A percentile compares a stretch with the other conserved stretches of the same genome.
phyloP scores from a whole-genome alignment of 2,797 vertebrate genomes.

The Allobates femoralis region DNA sequence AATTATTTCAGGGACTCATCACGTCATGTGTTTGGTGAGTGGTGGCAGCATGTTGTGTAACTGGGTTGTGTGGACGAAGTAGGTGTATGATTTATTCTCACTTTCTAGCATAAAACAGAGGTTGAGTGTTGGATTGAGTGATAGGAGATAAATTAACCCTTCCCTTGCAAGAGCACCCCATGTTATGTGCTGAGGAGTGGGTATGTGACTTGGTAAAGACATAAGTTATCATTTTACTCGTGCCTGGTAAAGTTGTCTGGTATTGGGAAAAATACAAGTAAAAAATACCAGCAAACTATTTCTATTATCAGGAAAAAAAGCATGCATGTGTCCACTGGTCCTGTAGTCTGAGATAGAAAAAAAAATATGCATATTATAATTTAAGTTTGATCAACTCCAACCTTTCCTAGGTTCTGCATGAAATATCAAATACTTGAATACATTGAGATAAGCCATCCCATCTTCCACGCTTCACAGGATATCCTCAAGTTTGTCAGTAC shows the following conservation, averaged over 20 bases:
- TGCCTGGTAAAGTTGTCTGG: not conserved
- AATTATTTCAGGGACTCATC: too few species aligned
- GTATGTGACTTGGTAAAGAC: not conserved
- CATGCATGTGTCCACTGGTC: not conserved
- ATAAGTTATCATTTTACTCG: not conserved
- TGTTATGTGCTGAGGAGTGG: too few species aligned
- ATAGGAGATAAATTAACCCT: too few species aligned
- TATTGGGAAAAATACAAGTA: not conserved
- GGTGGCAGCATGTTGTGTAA: too few species aligned
- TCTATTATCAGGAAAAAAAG: not conserved
- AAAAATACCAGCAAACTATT: not conserved
- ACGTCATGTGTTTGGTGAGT: too few species aligned
- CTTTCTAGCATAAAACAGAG: too few species aligned
- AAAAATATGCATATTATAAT: not conserved
- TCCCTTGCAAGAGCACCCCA: too few species aligned
- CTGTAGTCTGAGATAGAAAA: not conserved
- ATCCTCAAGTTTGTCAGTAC: conserved; percentile 12
- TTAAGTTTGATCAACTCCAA: not conserved
- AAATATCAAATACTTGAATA: not conserved
- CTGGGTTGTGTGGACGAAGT: too few species aligned
- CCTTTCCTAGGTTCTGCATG: not conserved
- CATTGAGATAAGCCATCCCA: not conserved
- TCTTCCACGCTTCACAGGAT: conserved; percentile 18
- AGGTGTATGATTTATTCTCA: too few species aligned
- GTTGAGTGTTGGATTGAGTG: too few species aligned